These are phyloP conservation scores for Dysdera silvatica DNA, from an alignment of 1,140 invertebrate species.

Conservation along the genomic window DNA sequence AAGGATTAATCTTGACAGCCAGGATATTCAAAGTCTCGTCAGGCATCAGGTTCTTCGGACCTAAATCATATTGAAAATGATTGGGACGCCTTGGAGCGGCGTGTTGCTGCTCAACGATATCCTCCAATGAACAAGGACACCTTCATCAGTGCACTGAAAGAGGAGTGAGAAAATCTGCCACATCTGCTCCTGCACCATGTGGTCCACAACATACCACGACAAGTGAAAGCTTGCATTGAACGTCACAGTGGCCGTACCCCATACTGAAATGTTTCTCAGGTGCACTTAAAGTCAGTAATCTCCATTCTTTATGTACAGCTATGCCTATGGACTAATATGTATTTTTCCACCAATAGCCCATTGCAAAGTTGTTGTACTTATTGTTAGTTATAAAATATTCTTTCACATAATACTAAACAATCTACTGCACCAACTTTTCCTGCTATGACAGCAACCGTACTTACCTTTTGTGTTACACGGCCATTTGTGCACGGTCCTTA, in stretches of 20 bases:
- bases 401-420: too few relatives aligned
- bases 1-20: neutral
- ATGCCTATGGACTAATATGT: too few relatives aligned
- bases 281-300: neutral
- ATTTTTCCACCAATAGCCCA: too few relatives aligned
- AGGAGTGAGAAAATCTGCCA: neutral
- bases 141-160: neutral
- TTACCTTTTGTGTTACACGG: too few relatives aligned
- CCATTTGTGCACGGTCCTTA: too few relatives aligned
- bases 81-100: neutral
- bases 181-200: neutral
- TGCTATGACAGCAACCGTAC: too few relatives aligned
- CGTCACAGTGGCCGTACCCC: neutral
- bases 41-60: neutral
- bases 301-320: neutral
- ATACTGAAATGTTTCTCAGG: neutral
- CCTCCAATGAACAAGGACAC: neutral
- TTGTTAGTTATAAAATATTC: too few relatives aligned
- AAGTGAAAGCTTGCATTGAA: neutral
- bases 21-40: neutral
- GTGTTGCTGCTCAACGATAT: neutral
- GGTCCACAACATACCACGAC: neutral
- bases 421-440: too few relatives aligned
- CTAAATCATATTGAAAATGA: neutral
- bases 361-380: too few relatives aligned